Evolutionary conservation across 2,113 vertebrate genomes (phyloP), one percentile per base, ranked within the genome.

Genomic region (Dinomys branickii): DNA sequence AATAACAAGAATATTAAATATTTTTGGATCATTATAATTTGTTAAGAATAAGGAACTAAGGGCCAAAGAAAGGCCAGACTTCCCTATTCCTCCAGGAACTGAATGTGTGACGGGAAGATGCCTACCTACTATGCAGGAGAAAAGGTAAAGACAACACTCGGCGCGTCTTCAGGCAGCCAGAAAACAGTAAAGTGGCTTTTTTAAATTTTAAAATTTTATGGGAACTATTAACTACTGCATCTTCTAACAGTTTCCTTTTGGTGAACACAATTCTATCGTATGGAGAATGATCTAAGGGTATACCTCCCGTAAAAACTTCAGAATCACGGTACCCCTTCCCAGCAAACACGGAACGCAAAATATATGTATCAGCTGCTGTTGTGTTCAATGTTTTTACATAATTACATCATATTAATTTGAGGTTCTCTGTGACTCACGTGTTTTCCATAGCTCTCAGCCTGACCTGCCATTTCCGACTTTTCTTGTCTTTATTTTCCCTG

Each of bases 401-500:
- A 81, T 7, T 11, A 54, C 24, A 69, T 22, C 9, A 0, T 30
- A 41, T 56, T 69, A 63, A 85, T 44, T 20, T 67, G 58, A 82
- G 28, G 58, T 28, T 82, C 30, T 22, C 10, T 54, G 33, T n/a
- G 38, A 44, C 52, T 41, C 28, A 24, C 33, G 5, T 2, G 2
- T 19, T 75, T 87, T 63, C 6, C 63, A 28, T 28, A 91, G 47
- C 58, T 87, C 85, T 92, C 33, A 89, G 81, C 52, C 85, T 85
- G 77, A 71, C 50, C 75, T 59, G 78, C 86, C 89, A 81, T 35
- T 89, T 85, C 69, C 19, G 71, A 58, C 28, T 69, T 94, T 85
- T 77, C 88, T 86, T 47, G 54, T 85, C 88, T 96, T 95, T 88
- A 86, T 96, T 94, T 88, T 88, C 87, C 82, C 50, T 71, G 78